Conservation (phyloP, 2,888 invertebrate species). For the Tanypteryx hageni region DNA sequence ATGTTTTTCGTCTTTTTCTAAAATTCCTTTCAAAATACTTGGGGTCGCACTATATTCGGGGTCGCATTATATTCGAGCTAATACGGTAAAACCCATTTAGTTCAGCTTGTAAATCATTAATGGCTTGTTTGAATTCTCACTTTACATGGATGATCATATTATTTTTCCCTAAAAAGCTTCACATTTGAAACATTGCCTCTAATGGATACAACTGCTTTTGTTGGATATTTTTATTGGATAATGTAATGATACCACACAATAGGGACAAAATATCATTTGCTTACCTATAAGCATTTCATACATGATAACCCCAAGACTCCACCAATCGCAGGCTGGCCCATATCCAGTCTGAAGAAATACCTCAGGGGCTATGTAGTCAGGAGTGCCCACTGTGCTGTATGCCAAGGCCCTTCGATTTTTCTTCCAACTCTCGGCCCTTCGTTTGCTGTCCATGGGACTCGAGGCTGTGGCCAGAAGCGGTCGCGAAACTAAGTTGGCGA, state of each 20-base stretch:
- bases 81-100: too few relatives aligned
- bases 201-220: too few relatives aligned
- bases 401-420: conserved; percentile 96
- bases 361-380: conserved; percentile 99
- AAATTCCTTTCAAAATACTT: too few relatives aligned
- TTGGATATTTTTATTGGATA: too few relatives aligned
- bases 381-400: conserved; percentile 97
- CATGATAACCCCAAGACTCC: conserved; percentile 99
- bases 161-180: too few relatives aligned
- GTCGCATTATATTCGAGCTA: too few relatives aligned
- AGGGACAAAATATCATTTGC: conserved; percentile 67
- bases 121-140: too few relatives aligned
- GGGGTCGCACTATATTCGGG: too few relatives aligned
- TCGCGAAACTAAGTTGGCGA: conserved; percentile 63
- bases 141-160: too few relatives aligned
- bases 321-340: conserved; percentile 99
- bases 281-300: conserved; percentile 99
- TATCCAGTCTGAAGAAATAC: conserved; percentile 99
- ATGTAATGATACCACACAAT: not conserved
- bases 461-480: conserved; percentile 76
- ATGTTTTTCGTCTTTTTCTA: too few relatives aligned
- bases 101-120: too few relatives aligned
- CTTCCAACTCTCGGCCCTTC: conserved; percentile 99
- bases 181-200: not conserved
- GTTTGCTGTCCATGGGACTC: conserved; percentile 96